Evolutionary conservation across 2,797 vertebrate species (phyloP).

Genomic region (Enteromius paludinosus): DNA sequence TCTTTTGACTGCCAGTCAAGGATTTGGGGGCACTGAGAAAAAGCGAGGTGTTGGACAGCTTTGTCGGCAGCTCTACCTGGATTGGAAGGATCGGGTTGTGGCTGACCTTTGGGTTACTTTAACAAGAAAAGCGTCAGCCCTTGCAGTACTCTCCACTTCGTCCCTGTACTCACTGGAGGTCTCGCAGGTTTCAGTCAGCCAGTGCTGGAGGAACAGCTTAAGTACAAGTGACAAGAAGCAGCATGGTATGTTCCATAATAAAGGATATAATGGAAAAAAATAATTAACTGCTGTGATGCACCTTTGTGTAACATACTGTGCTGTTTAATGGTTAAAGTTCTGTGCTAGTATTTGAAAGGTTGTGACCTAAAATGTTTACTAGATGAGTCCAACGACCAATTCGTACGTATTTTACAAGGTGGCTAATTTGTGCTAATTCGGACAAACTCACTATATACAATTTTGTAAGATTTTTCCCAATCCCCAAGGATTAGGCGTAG

Average conservation of each 20-base stretch:
- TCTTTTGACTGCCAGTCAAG: slow-evolving; percentile 53
- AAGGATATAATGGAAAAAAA: neutral
- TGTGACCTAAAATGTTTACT: too few relatives aligned
- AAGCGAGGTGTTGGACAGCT: slow-evolving; percentile 45
- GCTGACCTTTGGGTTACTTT: slow-evolving; percentile 50
- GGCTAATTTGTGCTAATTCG: too few relatives aligned
- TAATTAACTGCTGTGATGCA: neutral
- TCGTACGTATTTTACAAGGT: too few relatives aligned
- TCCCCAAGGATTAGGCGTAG: too few relatives aligned
- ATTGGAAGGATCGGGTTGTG: slow-evolving; percentile 41
- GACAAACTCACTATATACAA: too few relatives aligned
- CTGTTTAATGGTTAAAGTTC: neutral
- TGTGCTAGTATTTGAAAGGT: neutral
- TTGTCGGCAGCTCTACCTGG: slow-evolving; percentile 41
- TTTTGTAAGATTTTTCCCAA: too few relatives aligned
- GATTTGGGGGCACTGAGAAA: slow-evolving; percentile 51
- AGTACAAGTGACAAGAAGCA: slow-evolving; percentile 39
- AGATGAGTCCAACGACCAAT: too few relatives aligned
- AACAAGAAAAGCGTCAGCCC: slow-evolving; percentile 40
- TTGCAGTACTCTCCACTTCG: slow-evolving; percentile 37
- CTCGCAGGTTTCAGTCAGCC: slow-evolving; percentile 34
- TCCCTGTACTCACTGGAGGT: slow-evolving; percentile 28
- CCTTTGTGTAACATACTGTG: neutral
- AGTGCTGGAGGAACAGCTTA: slow-evolving; percentile 10
- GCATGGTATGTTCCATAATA: neutral